These are phyloP conservation scores for Lomographa bimaculata DNA, from an alignment of 2,888 invertebrate genomes.

Conservation along the genomic window DNA sequence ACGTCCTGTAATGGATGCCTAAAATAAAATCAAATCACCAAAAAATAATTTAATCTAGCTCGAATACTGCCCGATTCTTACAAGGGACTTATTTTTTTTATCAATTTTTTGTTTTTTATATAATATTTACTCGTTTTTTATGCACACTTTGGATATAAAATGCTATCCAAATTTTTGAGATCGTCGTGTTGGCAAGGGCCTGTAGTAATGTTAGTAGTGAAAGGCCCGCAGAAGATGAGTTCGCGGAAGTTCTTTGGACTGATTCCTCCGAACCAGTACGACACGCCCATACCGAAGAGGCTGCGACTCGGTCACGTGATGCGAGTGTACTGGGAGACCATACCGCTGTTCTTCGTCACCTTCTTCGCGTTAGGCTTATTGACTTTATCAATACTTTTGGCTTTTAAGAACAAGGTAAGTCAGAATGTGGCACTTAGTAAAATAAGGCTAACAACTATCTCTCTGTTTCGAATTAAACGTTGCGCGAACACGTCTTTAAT, in stretches of 20 bases:
- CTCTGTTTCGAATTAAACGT: too few relatives aligned
- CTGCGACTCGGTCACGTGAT: constrained; percentile 45
- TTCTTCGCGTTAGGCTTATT: constrained; percentile 36
- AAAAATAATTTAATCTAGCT: too few relatives aligned
- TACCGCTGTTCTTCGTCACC: constrained; percentile 55
- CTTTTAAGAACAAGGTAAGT: constrained; percentile 55
- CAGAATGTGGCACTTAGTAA: too few relatives aligned
- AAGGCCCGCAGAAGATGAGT: constrained; percentile 21
- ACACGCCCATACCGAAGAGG: constrained; percentile 48
- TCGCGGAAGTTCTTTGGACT: constrained; percentile 31
- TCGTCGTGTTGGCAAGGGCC: constrained; percentile 12
- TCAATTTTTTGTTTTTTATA: too few relatives aligned
- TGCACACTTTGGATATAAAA: too few relatives aligned
- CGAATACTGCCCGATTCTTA: too few relatives aligned
- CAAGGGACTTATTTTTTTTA: too few relatives aligned
- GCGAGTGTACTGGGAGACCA: constrained; percentile 60
- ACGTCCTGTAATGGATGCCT: too few relatives aligned
- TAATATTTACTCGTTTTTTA: too few relatives aligned
- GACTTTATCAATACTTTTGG: constrained; percentile 44
- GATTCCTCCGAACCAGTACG: constrained; percentile 64
- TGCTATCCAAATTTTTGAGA: constrained; percentile 54
- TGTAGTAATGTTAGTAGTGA: constrained; percentile 24
- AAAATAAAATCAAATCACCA: too few relatives aligned
- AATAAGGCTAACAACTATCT: too few relatives aligned
- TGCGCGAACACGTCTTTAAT: too few relatives aligned